Base-by-base conservation (phyloP, 2,113 vertebrate species). In the Tricholaema leucomelas region DNA sequence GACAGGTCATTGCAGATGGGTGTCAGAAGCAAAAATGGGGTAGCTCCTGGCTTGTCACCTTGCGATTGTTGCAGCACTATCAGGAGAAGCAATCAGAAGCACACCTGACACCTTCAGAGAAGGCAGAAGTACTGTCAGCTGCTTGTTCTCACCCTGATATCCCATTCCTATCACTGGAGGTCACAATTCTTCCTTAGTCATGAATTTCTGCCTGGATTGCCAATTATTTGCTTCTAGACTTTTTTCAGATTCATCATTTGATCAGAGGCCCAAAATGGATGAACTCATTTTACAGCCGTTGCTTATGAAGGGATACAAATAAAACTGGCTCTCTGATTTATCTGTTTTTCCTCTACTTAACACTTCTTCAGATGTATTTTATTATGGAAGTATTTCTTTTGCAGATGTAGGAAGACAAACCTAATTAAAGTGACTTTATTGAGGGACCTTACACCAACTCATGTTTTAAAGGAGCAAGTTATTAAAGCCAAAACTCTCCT, bases 341-440 rank as follows among this genome's bases (percentile, higher is more conserved):
- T 16, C 19, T 52, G 10, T 46, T 40, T 58, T 25, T 1, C 7
- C 24, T 72, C 44, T 58, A 21, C 11, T 66, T 81, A 74, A 31
- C 30, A 72, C 64, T 91, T 82, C 46, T 74, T 83, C 28, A 73
- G 72, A 70, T 46, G 33, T 33, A 74, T 70, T 95, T 93, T 92
- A 58, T 85, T 44, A 91, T 35, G 69, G 67, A 90, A 92, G 77
- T 92, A 82, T 30, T 81, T 31, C 59, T 88, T 85, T 50, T 87
- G 46, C 44, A 76, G 31, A 74, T 82, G 40, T 72, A 71, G 65
- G 69, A 83, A 72, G 58, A 63, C 72, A 86, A 90, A 75, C 30
- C 74, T 63, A 87, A 84, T 87, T 90, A 81, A 71, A 88, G 71
- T 60, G 54, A 70, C 40, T 88, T 95, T 85, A 76, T 30, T 73